Evolutionary conservation across 1,140 invertebrate genomes (phyloP), one percentile per base, ranked within the genome.

Genomic region (Sesamia nonagrioides): DNA sequence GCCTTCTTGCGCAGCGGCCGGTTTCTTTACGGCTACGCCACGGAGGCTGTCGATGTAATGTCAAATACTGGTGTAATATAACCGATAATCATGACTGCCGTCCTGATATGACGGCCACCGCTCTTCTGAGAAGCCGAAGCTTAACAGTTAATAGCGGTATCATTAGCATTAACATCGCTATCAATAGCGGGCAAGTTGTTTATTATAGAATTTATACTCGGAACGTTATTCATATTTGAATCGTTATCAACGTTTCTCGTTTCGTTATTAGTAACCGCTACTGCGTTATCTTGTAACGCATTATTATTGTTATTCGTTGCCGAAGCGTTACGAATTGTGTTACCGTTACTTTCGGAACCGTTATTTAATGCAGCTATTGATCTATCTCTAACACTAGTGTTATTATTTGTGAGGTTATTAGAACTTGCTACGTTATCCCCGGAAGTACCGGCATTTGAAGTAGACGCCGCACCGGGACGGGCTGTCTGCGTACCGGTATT

Each of bases 101-200:
- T n/a, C n/a, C n/a, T n/a, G n/a, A n/a, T n/a, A 27, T 27, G 27
- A 1, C 27, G 27, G 27, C 27, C 27, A 1, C 27, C 27, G 27
- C 27, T 27, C 27, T 3, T 27, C 1, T 27, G 3, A 3, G 3
- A 27, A 27, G 27, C 27, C 27, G 27, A 1, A 27, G 27, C 27
- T 27, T 75, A 75, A 50, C 73, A 75, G 73, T 63, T 75, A 50
- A 75, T 21, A 6, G 18, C 17, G 11, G 73, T 75, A 37, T 92
- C 87, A 72, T 93, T 93, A 3, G 90, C 90, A 69, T 91, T 91
- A 0, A 91, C 77, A 58, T 93, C 91, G 60, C 91, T 87, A 72
- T 93, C 91, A 5, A 93, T 93, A 0, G 91, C 91, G 8, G 91
- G 91, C 80, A 93, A 80, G 45, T 91, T 91, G 68, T 92, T 91